Percentiles rank a stretch among this genome's conserved stretches.
Conservation (phyloP, 2,888 invertebrate species). For the Ischnura elegans region DNA sequence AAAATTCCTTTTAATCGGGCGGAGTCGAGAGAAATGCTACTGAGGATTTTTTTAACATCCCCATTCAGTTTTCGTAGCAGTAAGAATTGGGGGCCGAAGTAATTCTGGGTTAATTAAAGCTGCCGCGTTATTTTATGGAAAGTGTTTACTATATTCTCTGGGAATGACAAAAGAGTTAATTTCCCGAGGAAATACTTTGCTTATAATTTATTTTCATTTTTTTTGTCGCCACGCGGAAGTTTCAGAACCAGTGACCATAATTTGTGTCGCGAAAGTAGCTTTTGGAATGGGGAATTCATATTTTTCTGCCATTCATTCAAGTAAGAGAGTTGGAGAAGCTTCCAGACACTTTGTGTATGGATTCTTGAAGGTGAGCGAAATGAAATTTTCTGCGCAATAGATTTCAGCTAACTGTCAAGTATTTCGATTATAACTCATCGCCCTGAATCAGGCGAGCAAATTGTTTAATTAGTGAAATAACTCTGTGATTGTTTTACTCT, state of each 20-base stretch:
- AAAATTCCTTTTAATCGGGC: background rate
- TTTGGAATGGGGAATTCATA: background rate
- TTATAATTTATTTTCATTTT: background rate
- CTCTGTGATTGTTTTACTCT: no score
- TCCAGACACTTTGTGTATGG: background rate
- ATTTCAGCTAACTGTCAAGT: background rate
- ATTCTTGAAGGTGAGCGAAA: background rate
- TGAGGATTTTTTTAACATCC: background rate
- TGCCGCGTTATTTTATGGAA: conserved; percentile 34
- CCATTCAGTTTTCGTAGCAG: background rate
- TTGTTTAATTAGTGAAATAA: no score
- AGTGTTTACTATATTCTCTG: conserved; percentile 2
- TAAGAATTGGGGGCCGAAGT: conserved; percentile 12
- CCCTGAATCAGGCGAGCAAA: no score
- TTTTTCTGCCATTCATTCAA: background rate
- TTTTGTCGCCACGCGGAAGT: background rate
- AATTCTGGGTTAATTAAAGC: conserved; percentile 48
- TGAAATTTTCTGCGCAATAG: background rate
- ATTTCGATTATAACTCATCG: no score
- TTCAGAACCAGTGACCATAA: background rate
- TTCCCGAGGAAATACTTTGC: background rate
- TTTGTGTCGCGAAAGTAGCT: conserved; percentile 14
- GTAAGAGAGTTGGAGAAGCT: background rate
- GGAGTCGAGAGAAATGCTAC: background rate
- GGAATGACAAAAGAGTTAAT: conserved; percentile 38